Evolutionary conservation across 2,113 vertebrate genomes (phyloP).

Genomic region (Crocuta crocuta): DNA sequence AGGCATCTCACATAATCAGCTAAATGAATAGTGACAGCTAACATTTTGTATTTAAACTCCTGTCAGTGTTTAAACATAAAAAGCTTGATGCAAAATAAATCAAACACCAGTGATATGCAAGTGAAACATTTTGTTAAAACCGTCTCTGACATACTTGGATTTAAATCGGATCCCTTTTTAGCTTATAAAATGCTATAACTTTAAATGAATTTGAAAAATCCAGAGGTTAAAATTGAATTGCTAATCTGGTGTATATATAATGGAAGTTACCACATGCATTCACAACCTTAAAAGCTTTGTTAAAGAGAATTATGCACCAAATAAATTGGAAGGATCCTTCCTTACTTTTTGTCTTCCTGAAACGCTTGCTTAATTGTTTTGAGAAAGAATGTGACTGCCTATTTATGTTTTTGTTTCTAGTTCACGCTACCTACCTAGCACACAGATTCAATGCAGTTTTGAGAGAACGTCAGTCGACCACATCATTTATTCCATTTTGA

Average conservation of each 20-base stretch:
- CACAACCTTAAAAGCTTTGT: constrained; percentile 71
- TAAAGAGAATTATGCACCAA: constrained; percentile 72
- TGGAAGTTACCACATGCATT: constrained; percentile 73
- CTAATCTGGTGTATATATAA: constrained; percentile 69
- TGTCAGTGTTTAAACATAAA: constrained; percentile 90
- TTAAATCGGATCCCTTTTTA: constrained; percentile 80
- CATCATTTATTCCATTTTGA: constrained; percentile 95
- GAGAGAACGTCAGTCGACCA: constrained; percentile 89
- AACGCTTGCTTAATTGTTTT: constrained; percentile 85
- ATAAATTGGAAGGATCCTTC: constrained; percentile 72
- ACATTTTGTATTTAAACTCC: constrained; percentile 92
- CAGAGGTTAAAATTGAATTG: constrained; percentile 78
- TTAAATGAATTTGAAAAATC: constrained; percentile 83
- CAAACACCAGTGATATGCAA: constrained; percentile 87
- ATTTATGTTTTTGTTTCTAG: constrained; percentile 77
- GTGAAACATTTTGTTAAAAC: constrained; percentile 89
- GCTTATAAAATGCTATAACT: constrained; percentile 81
- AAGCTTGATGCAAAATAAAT: constrained; percentile 91
- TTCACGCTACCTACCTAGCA: constrained; percentile 78
- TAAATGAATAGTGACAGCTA: constrained; percentile 91
- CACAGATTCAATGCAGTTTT: constrained; percentile 86
- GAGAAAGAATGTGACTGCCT: constrained; percentile 79
- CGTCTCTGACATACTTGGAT: constrained; percentile 81
- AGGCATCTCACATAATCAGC: constrained; percentile 89
- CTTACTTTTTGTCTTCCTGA: constrained; percentile 79